phyloP scores from a whole-genome alignment of 2,797 vertebrate genomes.

The Hypotaenidia okinawae region DNA sequence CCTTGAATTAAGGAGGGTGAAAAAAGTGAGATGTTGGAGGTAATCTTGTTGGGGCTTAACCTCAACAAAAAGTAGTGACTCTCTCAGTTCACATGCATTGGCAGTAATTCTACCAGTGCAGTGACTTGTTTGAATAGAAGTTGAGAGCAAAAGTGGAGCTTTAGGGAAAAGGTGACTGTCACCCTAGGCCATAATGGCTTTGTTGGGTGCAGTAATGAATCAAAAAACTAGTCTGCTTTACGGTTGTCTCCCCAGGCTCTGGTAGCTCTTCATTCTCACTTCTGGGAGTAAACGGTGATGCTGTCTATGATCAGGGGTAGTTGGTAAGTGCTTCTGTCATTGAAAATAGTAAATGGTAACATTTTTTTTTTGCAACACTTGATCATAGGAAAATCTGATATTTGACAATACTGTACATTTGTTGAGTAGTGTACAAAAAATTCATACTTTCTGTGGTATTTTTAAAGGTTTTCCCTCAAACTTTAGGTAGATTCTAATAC shows the following conservation, averaged over 20 bases:
- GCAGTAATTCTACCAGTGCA: background rate
- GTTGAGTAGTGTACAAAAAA: background rate
- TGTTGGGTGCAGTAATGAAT: background rate
- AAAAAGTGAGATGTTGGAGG: background rate
- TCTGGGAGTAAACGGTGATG: background rate
- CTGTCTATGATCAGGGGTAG: background rate
- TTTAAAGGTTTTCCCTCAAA: background rate
- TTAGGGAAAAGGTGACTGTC: background rate
- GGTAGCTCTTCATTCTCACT: background rate
- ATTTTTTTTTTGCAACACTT: background rate
- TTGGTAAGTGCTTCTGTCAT: background rate
- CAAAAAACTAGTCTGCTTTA: background rate
- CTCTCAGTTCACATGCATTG: rapidly evolving
- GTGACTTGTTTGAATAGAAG: background rate
- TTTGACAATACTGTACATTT: background rate
- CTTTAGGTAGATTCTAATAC: background rate
- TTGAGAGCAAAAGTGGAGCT: background rate
- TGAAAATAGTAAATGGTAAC: background rate
- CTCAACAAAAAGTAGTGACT: background rate
- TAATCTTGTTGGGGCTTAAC: background rate
- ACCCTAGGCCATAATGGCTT: background rate
- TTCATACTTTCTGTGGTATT: rapidly evolving
- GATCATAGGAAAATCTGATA: background rate
- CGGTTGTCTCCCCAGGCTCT: background rate
- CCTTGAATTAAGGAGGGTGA: background rate